Evolutionary conservation across 2,113 vertebrate genomes (phyloP), one percentile per base, ranked within the genome.

Genomic region (Rhizomys pruinosus): DNA sequence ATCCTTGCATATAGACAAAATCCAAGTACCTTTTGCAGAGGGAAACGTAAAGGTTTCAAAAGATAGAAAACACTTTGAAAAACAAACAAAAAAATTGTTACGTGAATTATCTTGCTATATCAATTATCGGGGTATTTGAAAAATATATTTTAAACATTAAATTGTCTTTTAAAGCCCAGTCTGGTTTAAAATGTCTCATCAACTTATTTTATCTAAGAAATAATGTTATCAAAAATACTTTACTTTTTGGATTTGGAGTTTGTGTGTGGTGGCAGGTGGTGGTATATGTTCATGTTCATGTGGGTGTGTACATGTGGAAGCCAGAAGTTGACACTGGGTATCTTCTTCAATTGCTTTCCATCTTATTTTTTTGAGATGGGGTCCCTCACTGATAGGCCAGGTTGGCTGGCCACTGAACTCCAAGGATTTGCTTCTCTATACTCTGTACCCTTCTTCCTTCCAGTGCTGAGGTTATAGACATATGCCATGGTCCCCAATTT

Each of bases 31-130:
- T 2, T 74, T 93, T 55, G 87, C 32, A 42, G 71, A 93, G 37
- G 25, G 34, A 47, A 10, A 25, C 55, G 42, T 81, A 69, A 94
- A 88, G n/a, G 55, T 89, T 37, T 59, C 34, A 89, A 79, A 44
- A 80, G 34, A 82, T 84, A 76, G 91, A 94, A 91, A 27, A 86
- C 81, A 87, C 4, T 92, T 92, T 93, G 68, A 93, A 94, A 76
- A 44, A 61, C 42, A 55, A 76, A 87, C n/a, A n/a, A 23, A 92
- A 84, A 74, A 90, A 23, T 64, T 90, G 20, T 94, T 87, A 27
- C 23, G 15, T 94, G 32, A 95, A 81, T 69, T 89, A 87, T 68
- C 29, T 29, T 92, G 5, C 17, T 77, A 4, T 92, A 27, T 72
- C 63, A 90, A 25, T 19, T 91, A 7, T 42, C 34, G 5, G 63